Conservation (phyloP, 1,140 invertebrate species). For the Drosophila tani region DNA sequence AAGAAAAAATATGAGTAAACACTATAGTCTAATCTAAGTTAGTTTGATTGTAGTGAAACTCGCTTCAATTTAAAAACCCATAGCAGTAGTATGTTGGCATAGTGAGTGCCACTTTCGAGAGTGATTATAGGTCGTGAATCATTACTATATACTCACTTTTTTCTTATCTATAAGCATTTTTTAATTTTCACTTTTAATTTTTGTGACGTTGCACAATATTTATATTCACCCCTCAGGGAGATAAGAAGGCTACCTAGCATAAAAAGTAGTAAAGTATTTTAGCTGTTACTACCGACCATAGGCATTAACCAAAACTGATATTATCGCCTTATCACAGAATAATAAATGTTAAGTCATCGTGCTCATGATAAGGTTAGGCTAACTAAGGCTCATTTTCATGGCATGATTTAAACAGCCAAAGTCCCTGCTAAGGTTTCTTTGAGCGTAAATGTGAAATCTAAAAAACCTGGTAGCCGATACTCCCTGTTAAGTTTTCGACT, state of each 20-base stretch:
- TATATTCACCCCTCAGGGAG: conserved; percentile 7
- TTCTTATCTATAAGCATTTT: not conserved
- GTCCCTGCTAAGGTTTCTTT: too few relatives aligned
- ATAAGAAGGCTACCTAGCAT: conserved; percentile 11
- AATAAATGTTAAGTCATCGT: conserved; percentile 5
- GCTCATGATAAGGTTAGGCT: not conserved
- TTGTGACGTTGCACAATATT: conserved; percentile 33
- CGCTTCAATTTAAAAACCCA: not conserved
- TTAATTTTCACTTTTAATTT: conserved; percentile 1
- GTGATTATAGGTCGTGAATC: not conserved
- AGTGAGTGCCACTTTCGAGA: not conserved
- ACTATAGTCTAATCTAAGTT: too few relatives aligned
- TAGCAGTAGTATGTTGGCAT: not conserved
- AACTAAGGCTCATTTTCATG: not conserved
- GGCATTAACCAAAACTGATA: not conserved
- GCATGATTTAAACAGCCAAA: not conserved
- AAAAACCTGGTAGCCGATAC: too few relatives aligned
- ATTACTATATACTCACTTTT: not conserved
- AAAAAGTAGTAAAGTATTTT: conserved; percentile 29
- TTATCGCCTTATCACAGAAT: conserved; percentile 2
- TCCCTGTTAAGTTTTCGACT: too few relatives aligned
- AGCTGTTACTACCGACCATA: conserved; percentile 16
- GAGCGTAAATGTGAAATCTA: too few relatives aligned
- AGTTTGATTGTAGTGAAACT: not conserved
- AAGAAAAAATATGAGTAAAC: not conserved